These are phyloP conservation scores for Scaptomyza tumidula DNA, from an alignment of 2,888 invertebrate genomes.

Conservation along the genomic window DNA sequence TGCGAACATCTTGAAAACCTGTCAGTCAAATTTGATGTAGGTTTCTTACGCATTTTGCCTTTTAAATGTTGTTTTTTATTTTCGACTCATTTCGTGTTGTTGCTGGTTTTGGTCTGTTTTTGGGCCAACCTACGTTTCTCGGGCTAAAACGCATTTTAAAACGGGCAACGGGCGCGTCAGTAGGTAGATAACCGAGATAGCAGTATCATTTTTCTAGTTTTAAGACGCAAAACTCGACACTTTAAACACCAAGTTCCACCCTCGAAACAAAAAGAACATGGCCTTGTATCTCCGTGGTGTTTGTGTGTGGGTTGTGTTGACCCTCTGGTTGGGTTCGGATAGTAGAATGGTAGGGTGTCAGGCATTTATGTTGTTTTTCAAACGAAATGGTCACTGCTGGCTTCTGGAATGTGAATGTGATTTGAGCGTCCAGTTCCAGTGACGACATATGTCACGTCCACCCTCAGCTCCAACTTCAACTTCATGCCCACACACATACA, in stretches of 20 bases:
- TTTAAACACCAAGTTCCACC: slow-evolving; percentile 71
- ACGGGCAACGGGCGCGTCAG: slow-evolving; percentile 30
- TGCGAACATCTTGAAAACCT: slow-evolving; percentile 84
- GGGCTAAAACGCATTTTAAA: slow-evolving; percentile 66
- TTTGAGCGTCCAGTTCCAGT: slow-evolving; percentile 43
- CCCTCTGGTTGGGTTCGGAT: neutral
- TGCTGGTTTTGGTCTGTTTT: slow-evolving; percentile 40
- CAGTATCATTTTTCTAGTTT: slow-evolving; percentile 67
- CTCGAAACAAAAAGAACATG: slow-evolving; percentile 20
- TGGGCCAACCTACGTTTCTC: slow-evolving; percentile 56
- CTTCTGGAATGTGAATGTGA: slow-evolving; percentile 68
- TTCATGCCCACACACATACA: neutral
- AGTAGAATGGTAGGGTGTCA: too few species aligned
- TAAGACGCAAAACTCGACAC: slow-evolving; percentile 74
- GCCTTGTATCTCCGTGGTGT: slow-evolving; percentile 5
- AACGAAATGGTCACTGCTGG: slow-evolving; percentile 45
- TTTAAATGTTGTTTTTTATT: slow-evolving; percentile 61
- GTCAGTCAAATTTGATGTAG: slow-evolving; percentile 83
- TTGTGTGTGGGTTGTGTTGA: slow-evolving; percentile 11
- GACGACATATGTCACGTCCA: slow-evolving; percentile 64
- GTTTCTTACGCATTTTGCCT: slow-evolving; percentile 73
- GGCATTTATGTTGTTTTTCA: neutral
- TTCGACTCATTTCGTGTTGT: slow-evolving; percentile 46
- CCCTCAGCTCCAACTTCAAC: slow-evolving; percentile 9
- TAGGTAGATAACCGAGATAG: slow-evolving; percentile 48